Conservation (phyloP, 2,888 invertebrate species). For the Spialia ferax region DNA sequence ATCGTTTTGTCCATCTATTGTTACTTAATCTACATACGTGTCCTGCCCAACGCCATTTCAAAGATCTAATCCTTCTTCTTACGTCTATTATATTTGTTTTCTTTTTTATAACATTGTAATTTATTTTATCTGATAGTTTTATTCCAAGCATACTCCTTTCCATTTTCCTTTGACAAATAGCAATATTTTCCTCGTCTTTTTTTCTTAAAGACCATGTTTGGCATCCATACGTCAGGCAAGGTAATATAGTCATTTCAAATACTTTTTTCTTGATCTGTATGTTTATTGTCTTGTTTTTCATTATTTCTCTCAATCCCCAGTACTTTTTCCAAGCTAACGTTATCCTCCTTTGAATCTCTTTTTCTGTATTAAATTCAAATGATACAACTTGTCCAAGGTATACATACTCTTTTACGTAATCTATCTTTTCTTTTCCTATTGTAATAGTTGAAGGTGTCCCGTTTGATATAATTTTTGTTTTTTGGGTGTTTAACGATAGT, state of each 20-base stretch:
- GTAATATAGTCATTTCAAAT: slow-evolving; percentile 1
- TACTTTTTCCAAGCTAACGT: background rate
- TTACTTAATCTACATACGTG: background rate
- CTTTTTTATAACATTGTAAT: background rate
- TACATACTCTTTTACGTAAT: background rate
- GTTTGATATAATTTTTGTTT: background rate
- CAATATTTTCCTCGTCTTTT: background rate
- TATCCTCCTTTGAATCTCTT: background rate
- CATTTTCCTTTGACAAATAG: background rate
- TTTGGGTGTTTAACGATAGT: background rate
- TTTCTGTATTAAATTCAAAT: background rate
- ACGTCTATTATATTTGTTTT: background rate
- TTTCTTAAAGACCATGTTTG: background rate
- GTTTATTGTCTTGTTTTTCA: background rate
- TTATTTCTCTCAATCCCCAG: background rate
- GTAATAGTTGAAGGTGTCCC: background rate
- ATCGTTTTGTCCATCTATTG: background rate
- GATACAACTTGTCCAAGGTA: background rate
- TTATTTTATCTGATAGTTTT: background rate
- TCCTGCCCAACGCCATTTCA: background rate
- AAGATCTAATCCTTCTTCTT: background rate
- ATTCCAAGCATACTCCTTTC: background rate
- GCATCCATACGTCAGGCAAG: background rate
- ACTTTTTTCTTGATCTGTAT: background rate
- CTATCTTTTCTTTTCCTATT: background rate